Percentiles rank a stretch among this genome's conserved stretches.
Conservation (phyloP, 2,113 vertebrate species). For the Plestiodon gilberti region DNA sequence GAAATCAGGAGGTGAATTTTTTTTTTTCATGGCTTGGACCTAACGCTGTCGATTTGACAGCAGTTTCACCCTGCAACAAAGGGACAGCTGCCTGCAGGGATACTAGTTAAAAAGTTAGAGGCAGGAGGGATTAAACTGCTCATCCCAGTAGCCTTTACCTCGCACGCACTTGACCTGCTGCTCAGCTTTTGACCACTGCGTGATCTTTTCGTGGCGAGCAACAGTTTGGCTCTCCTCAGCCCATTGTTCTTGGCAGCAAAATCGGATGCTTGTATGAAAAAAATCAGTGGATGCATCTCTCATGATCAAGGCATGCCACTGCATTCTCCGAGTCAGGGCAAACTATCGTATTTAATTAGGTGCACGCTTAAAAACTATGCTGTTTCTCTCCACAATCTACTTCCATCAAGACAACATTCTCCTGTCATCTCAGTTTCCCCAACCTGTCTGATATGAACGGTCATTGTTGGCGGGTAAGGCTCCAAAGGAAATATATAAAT, state of each 20-base stretch:
- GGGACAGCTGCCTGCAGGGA: background rate
- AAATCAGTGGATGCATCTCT: background rate
- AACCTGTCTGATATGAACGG: background rate
- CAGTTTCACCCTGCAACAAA: background rate
- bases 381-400: background rate
- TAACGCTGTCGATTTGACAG: background rate
- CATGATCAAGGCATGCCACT: background rate
- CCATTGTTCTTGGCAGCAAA: background rate
- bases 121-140: background rate
- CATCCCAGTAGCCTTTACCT: background rate
- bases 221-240: background rate
- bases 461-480: background rate
- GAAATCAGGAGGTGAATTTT: background rate
- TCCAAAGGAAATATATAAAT: background rate
- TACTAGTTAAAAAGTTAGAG: too few relatives aligned
- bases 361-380: background rate
- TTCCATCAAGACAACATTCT: background rate
- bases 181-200: constrained; percentile 8
- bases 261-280: background rate
- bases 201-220: background rate
- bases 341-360: background rate
- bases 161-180: background rate
- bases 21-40: too few relatives aligned
- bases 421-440: background rate
- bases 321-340: background rate